phyloP scores from a whole-genome alignment of 2,797 vertebrate genomes.

The Propithecus deckenii region DNA sequence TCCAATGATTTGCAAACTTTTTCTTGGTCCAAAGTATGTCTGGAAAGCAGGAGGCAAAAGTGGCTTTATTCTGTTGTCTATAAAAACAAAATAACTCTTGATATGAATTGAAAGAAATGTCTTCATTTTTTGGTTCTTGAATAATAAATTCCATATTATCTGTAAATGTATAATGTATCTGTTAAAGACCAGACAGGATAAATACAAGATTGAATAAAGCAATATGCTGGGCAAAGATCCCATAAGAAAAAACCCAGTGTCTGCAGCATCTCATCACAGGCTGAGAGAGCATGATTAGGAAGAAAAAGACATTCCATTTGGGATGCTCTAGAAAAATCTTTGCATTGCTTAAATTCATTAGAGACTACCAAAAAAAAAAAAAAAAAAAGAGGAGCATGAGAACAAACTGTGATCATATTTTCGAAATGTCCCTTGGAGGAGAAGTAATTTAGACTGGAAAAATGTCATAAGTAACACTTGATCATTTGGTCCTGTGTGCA shows the following conservation, averaged over 20 bases:
- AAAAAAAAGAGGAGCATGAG: background rate
- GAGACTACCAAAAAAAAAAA: background rate
- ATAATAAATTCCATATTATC: slow-evolving; percentile 6
- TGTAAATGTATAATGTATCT: background rate
- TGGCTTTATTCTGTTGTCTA: background rate
- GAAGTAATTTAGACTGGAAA: slow-evolving; percentile 36
- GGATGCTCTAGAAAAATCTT: background rate
- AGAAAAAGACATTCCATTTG: background rate
- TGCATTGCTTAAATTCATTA: background rate
- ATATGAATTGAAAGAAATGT: background rate
- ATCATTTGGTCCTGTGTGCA: background rate
- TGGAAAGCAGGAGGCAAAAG: background rate
- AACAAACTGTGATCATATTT: background rate
- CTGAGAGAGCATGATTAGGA: background rate
- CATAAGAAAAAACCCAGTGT: background rate
- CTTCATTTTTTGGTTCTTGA: background rate
- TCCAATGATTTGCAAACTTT: slow-evolving; percentile 6
- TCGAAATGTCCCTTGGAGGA: slow-evolving; percentile 44
- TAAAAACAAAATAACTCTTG: background rate
- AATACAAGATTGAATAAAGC: slow-evolving; percentile 7
- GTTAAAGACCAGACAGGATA: background rate
- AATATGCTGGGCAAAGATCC: background rate
- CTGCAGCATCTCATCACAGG: background rate
- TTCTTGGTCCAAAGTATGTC: background rate
- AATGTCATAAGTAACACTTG: slow-evolving; percentile 55